Base-by-base conservation (phyloP, 2,888 invertebrate genomes). In the Hypomecis atomaria region DNA sequence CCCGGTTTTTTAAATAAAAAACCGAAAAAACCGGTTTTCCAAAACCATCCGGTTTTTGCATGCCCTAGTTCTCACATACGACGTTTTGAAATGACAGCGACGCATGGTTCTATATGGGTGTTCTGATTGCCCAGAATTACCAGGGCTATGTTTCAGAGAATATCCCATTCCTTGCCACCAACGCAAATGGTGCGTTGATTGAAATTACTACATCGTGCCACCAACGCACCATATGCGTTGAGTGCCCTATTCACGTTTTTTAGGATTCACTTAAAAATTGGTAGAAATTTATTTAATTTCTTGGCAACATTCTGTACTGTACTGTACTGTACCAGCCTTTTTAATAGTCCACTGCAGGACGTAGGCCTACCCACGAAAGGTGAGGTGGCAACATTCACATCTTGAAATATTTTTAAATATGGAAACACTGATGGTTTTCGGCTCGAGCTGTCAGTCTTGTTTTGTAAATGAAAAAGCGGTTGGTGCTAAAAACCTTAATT, bases 141-240 rank as follows among this genome's bases (percentile, higher is more conserved):
- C 23, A 23, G 23, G 23, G 23, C 23, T 23, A 23, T 23, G 38
- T 38, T 38, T 38, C 38, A 38, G 38, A 38, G 38, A 38, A 38
- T 38, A 23, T 23, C 53, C 23, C 42, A 33, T 53, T 53, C 43
- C 34, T 43, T 53, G 53, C 53, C 7, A 53, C 53, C 53, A 53
- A 53, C 53, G 53, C 53, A 53, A 10, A 10, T 11, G 1, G 8
- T 53, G 53, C 53, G 53, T 53, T 53, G 42, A 53, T 42, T 11
- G 53, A 53, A 11, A 33, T 53, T 43, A 53, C 43, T 53, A 43
- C 13, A 13, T 45, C 38, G 47, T 49, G 52, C 59, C 38, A 47
- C 48, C 49, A 54, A 45, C 56, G 62, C 62, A 60, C 60, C 37
- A 9, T 55, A 55, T 55, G 55, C 55, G 55, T 55, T 55, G 36